Percentiles rank a stretch among this genome's conserved stretches.
These are phyloP conservation scores for Crossaster papposus DNA, from an alignment of 53 echinoderm and acorn worm genomes.

Conservation along the genomic window DNA sequence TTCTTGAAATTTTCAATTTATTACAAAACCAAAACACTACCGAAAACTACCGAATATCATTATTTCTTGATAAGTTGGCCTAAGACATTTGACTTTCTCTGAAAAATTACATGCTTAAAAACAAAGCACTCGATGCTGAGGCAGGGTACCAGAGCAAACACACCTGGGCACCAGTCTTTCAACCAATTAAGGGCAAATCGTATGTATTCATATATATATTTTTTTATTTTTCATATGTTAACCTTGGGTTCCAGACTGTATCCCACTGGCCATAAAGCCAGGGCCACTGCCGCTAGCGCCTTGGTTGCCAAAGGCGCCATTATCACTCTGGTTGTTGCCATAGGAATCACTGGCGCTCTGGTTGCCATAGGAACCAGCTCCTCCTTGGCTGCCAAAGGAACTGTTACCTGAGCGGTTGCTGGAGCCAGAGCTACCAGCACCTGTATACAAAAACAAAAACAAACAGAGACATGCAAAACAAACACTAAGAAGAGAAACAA, in stretches of 20 bases:
- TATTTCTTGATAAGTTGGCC: background rate
- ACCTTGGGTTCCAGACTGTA: constrained; percentile 58
- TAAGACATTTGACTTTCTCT: background rate
- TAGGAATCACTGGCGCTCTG: constrained; percentile 56
- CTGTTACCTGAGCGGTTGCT: constrained; percentile 46
- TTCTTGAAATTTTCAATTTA: too few species aligned
- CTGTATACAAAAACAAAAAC: constrained; percentile 43
- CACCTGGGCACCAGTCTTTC: background rate
- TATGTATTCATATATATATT: background rate
- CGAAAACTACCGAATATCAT: background rate
- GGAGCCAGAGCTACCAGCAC: constrained; percentile 48
- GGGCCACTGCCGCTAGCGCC: constrained; percentile 35
- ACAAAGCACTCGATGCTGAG: background rate
- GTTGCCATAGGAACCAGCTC: constrained; percentile 58
- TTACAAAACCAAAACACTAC: too few species aligned
- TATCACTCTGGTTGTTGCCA: constrained; percentile 55
- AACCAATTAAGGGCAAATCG: background rate
- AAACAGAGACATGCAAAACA: constrained; percentile 49
- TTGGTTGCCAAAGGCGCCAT: constrained; percentile 49
- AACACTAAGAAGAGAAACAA: constrained; percentile 12
- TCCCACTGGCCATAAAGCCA: constrained; percentile 37
- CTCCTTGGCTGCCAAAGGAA: constrained; percentile 61
- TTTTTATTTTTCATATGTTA: constrained; percentile 3
- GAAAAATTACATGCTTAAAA: background rate
- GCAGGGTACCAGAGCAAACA: background rate